Evolutionary conservation across 1,140 invertebrate genomes (phyloP).

Genomic region (Palaemon carinicauda): DNA sequence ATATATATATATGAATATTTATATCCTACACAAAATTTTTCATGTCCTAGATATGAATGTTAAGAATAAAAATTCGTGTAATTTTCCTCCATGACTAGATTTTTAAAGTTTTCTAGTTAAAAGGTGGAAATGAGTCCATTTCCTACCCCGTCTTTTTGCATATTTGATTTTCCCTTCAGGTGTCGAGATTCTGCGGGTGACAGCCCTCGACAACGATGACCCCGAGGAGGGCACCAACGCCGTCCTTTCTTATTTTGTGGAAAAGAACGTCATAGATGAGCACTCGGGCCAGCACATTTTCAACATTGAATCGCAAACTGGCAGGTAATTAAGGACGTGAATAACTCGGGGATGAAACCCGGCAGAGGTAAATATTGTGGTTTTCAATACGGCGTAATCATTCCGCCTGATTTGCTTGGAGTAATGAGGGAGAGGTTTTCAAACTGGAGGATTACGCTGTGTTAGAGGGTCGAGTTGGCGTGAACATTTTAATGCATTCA

Average conservation of each 20-base stretch:
- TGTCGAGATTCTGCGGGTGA: not conserved
- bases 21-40: no score
- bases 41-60: no score
- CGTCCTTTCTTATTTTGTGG: slow-evolving; percentile 20
- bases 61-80: no score
- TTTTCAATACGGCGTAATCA: not conserved
- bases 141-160: not conserved
- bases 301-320: slow-evolving; percentile 22
- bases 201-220: slow-evolving; percentile 32
- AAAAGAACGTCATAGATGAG: slow-evolving; percentile 45
- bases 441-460: no score
- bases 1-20: no score
- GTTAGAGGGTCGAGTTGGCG: not conserved
- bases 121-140: not conserved
- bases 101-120: no score
- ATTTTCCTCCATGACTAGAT: no score
- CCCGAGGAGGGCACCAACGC: slow-evolving; percentile 35
- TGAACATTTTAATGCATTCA: no score
- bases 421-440: not conserved
- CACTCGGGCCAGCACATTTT: slow-evolving; percentile 25
- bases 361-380: no score
- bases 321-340: slow-evolving; percentile 3
- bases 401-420: not conserved
- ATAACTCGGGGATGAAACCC: no score
- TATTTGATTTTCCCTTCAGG: not conserved